Conservation (phyloP, 1,140 invertebrate genomes). For the Drosophila seguyi region DNA sequence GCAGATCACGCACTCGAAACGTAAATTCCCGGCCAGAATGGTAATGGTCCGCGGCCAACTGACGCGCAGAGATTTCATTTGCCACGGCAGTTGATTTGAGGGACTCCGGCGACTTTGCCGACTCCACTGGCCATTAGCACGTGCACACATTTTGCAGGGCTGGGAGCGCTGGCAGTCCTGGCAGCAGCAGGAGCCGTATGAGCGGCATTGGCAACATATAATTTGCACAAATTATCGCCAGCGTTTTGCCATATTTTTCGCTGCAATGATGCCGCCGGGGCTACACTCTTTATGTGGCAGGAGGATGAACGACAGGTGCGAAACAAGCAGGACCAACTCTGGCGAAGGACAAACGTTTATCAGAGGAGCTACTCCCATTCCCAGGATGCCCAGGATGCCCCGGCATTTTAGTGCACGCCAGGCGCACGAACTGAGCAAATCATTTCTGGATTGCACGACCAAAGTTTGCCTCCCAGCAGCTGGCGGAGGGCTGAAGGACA, state of each 20-base stretch:
- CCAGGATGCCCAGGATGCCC: conserved; percentile 3
- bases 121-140: conserved; percentile 70
- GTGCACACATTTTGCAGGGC: conserved; percentile 67
- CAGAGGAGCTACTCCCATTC: conserved; percentile 27
- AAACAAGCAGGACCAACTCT: conserved; percentile 63
- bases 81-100: conserved; percentile 55
- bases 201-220: conserved; percentile 65
- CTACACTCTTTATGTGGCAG: conserved; percentile 50
- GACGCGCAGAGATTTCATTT: conserved; percentile 66
- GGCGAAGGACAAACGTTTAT: conserved; percentile 71
- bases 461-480: conserved; percentile 71
- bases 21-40: conserved; percentile 71
- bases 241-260: conserved; percentile 73
- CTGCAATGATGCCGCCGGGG: conserved; percentile 69
- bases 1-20: conserved; percentile 57
- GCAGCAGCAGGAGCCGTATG: conserved; percentile 20
- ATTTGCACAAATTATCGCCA: conserved; percentile 80
- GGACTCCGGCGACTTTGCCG: conserved; percentile 43
- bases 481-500: conserved; percentile 16
- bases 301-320: conserved; percentile 63
- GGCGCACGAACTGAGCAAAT: conserved; percentile 78
- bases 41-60: conserved; percentile 68
- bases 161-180: conserved; percentile 38
- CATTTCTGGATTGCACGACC: conserved; percentile 77
- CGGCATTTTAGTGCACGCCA: conserved; percentile 35